Percentiles rank a stretch among this genome's conserved stretches.
Evolutionary conservation across 2,888 invertebrate species (phyloP).

Genomic region (Aelia acuminata): DNA sequence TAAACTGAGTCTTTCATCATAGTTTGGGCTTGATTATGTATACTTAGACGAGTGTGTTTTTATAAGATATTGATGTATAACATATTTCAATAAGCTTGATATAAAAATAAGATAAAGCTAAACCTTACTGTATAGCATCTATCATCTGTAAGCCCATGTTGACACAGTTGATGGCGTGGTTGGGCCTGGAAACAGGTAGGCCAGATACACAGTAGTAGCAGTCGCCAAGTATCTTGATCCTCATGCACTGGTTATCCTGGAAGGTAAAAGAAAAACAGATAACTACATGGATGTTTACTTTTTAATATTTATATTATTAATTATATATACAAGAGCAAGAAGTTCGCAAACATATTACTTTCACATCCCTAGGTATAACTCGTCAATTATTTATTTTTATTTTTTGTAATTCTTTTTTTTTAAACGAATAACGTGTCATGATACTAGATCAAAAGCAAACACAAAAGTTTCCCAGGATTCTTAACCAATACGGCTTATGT

Average conservation of each 20-base stretch:
- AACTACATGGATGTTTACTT: background rate
- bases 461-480: no score
- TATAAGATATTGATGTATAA: background rate
- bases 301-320: no score
- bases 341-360: no score
- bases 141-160: slow-evolving; percentile 98
- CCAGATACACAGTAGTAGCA: slow-evolving; percentile 97
- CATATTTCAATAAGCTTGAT: background rate
- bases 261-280: slow-evolving; percentile 61
- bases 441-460: no score
- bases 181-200: slow-evolving; percentile 90
- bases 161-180: slow-evolving; percentile 95
- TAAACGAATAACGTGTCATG: no score
- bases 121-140: slow-evolving; percentile 88
- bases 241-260: slow-evolving; percentile 92
- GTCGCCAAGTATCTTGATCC: slow-evolving; percentile 96
- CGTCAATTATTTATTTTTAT: no score
- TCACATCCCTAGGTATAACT: no score
- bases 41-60: background rate
- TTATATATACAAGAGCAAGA: no score
- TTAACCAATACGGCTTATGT: no score
- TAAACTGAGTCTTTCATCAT: no score
- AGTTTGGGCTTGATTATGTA: no score
- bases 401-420: no score
- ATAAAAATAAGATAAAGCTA: background rate